Conservation (phyloP, 2,888 invertebrate genomes). For the Anthoptus insignis region DNA sequence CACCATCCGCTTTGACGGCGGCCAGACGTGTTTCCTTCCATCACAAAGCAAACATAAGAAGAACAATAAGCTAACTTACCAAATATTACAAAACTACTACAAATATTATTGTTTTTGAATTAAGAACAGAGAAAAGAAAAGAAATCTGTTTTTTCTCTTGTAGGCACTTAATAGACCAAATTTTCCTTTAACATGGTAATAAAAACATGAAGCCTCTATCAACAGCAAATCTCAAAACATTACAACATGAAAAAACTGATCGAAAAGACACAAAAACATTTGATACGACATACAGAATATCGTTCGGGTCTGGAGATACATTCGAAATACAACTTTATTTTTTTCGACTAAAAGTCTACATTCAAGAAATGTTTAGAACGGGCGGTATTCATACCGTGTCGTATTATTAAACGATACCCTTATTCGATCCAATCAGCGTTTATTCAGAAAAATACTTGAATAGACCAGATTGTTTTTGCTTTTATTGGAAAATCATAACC, state of each 20-base stretch:
- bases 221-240: background rate
- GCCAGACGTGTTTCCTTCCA: too few species aligned
- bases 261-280: conserved; percentile 5
- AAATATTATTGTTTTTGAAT: too few species aligned
- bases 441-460: conserved; percentile 36
- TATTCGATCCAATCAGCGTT: conserved; percentile 36
- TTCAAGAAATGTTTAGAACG: background rate
- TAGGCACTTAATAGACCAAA: background rate
- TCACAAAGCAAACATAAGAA: too few species aligned
- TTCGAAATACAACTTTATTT: conserved; percentile 8
- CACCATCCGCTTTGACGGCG: too few species aligned
- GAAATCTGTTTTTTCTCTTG: background rate
- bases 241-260: conserved; percentile 1
- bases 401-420: conserved; percentile 32
- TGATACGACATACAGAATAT: conserved; percentile 13
- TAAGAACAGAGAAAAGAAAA: too few species aligned
- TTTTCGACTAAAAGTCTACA: background rate
- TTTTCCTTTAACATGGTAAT: conserved; percentile 3
- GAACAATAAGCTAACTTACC: too few species aligned
- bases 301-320: background rate
- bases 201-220: conserved; percentile 3
- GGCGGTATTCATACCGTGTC: conserved; percentile 21
- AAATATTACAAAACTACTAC: too few species aligned
- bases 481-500: conserved; percentile 18
- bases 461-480: conserved; percentile 23